Conservation (phyloP, 2,113 vertebrate species). For the Gallinago media region DNA sequence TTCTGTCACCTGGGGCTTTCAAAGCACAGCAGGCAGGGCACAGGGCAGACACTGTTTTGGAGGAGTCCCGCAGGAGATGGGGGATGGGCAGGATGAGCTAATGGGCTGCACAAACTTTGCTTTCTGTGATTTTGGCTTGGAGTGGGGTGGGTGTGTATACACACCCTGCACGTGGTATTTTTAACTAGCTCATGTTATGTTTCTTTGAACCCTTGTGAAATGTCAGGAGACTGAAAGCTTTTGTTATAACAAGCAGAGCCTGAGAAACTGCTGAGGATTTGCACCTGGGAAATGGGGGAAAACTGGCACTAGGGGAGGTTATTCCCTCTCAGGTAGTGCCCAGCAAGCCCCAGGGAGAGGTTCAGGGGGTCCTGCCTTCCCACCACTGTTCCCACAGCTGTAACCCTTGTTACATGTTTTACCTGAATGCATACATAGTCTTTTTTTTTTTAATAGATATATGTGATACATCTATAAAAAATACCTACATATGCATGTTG, state of each 20-base stretch:
- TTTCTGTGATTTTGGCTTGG: neutral
- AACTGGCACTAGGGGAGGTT: neutral
- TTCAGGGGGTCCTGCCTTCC: neutral
- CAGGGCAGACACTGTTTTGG: neutral
- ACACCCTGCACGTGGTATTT: neutral
- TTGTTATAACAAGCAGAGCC: neutral
- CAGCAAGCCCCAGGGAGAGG: neutral
- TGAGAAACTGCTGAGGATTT: neutral
- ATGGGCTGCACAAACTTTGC: neutral
- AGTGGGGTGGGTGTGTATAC: neutral
- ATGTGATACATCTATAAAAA: neutral
- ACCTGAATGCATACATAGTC: neutral
- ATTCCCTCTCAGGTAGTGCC: too few relatives aligned
- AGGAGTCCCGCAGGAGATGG: neutral
- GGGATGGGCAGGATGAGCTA: neutral
- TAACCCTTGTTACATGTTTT: neutral
- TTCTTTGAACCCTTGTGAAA: neutral
- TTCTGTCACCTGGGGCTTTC: neutral
- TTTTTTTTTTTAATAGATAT: neutral
- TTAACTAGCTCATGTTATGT: neutral
- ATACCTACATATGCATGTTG: fast-evolving
- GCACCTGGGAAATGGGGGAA: neutral
- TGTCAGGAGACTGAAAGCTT: neutral
- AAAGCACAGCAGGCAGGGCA: neutral
- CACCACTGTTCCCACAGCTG: neutral